Evolutionary conservation across 2,888 invertebrate species (phyloP).

Genomic region (Mylabris sibirica): DNA sequence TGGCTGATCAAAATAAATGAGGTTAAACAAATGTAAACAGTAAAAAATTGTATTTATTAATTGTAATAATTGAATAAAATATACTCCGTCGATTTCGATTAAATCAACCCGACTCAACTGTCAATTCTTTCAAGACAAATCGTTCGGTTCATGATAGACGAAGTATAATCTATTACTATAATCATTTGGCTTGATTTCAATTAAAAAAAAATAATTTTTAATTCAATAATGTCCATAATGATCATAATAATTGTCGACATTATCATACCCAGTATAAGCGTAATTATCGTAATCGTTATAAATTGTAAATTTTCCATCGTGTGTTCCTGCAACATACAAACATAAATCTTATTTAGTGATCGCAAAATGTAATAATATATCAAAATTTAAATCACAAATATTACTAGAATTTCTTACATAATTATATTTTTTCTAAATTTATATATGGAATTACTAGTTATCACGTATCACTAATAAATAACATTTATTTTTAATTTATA

Average conservation of each 20-base stretch:
- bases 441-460: not conserved
- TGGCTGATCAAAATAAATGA: not conserved
- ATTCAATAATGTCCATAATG: slow-evolving; percentile 39
- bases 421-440: not conserved
- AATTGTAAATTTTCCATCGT: slow-evolving; percentile 39
- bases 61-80: not conserved
- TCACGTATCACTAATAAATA: not conserved
- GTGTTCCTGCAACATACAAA: slow-evolving; percentile 31
- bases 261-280: slow-evolving; percentile 48
- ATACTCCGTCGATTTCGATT: not conserved
- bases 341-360: slow-evolving; percentile 18
- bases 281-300: slow-evolving; percentile 49
- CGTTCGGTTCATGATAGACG: not conserved
- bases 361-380: slow-evolving; percentile 15
- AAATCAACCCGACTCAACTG: not conserved
- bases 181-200: slow-evolving; percentile 31
- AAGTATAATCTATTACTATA: not conserved
- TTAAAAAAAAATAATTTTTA: slow-evolving; percentile 20
- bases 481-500: not conserved
- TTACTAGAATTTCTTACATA: slow-evolving; percentile 11
- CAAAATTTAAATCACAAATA: not conserved
- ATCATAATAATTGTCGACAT: slow-evolving; percentile 46
- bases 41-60: not conserved
- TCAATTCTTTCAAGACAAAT: not conserved
- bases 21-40: not conserved